A percentile compares a stretch with the other conserved stretches of the same genome.
These are phyloP conservation scores for Nemurella pictetii DNA, from an alignment of 2,888 invertebrate species.

Conservation along the genomic window DNA sequence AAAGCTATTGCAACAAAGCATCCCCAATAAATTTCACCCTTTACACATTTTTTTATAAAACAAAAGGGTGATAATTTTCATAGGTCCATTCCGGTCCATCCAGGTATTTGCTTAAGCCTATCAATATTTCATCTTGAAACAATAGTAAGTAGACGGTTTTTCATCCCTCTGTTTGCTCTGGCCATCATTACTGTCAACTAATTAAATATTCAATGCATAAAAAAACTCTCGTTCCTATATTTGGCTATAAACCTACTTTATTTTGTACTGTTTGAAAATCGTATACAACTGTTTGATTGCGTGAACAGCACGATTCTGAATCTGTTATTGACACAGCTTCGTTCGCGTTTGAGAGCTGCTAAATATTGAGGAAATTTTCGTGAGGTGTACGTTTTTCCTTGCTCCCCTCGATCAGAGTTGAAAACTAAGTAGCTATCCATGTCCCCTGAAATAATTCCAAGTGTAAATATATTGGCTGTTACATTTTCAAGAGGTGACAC, in stretches of 20 bases:
- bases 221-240: conserved; percentile 31
- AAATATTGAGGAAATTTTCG: background rate
- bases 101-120: conserved; percentile 21
- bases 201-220: conserved; percentile 40
- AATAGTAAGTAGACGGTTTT: conserved; percentile 19
- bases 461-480: background rate
- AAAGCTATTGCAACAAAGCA: no score
- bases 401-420: background rate
- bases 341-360: background rate
- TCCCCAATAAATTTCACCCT: no score
- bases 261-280: background rate
- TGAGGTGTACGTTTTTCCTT: no score
- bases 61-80: background rate
- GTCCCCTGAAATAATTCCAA: background rate
- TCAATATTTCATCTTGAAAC: conserved; percentile 9
- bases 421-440: background rate
- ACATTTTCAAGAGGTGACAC: conserved; percentile 18
- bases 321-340: background rate
- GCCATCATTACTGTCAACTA: conserved; percentile 28
- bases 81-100: no score
- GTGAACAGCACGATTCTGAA: background rate
- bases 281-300: conserved; percentile 1
- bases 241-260: no score
- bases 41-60: background rate
- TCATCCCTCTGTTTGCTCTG: conserved; percentile 21